Percentiles rank a stretch among this genome's conserved stretches.
Evolutionary conservation across 2,888 invertebrate genomes (phyloP).

Genomic region (Hetaerina titia): DNA sequence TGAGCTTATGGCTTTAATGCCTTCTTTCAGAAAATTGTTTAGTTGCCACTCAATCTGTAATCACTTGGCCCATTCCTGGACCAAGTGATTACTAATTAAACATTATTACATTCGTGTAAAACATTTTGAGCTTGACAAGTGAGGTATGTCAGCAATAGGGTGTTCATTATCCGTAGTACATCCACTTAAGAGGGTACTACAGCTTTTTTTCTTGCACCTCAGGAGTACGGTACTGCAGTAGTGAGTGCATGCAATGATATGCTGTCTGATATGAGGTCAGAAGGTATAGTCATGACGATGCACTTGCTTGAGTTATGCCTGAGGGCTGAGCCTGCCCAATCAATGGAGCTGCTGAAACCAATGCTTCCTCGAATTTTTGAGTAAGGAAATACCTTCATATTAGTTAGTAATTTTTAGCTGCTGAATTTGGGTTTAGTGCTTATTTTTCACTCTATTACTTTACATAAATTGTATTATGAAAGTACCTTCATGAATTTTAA

Average conservation of each 20-base stretch:
- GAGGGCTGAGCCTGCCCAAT: conserved; percentile 85
- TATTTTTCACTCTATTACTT: no score
- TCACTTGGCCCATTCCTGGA: no score
- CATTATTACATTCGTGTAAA: no score
- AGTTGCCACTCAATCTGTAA: no score
- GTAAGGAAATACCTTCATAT: conserved; percentile 75
- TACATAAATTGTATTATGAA: not conserved
- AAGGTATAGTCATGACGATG: conserved; percentile 86
- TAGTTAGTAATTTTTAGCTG: not conserved
- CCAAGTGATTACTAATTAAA: no score
- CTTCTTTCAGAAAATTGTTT: no score
- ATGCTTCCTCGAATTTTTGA: conserved; percentile 82
- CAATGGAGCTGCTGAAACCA: conserved; percentile 85
- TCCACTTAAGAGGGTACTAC: not conserved
- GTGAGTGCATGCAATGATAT: conserved; percentile 85
- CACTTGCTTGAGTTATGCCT: conserved; percentile 88
- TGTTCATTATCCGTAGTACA: no score
- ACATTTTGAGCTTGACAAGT: no score
- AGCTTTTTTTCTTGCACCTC: conserved; percentile 72
- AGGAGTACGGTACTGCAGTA: conserved; percentile 85
- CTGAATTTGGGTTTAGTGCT: not conserved
- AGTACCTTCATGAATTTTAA: not conserved
- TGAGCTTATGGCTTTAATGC: no score
- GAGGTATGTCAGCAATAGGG: no score
- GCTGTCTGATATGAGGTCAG: conserved; percentile 87